Evolutionary conservation across 2,113 vertebrate species (phyloP).

Genomic region (Periophthalmus modestus): DNA sequence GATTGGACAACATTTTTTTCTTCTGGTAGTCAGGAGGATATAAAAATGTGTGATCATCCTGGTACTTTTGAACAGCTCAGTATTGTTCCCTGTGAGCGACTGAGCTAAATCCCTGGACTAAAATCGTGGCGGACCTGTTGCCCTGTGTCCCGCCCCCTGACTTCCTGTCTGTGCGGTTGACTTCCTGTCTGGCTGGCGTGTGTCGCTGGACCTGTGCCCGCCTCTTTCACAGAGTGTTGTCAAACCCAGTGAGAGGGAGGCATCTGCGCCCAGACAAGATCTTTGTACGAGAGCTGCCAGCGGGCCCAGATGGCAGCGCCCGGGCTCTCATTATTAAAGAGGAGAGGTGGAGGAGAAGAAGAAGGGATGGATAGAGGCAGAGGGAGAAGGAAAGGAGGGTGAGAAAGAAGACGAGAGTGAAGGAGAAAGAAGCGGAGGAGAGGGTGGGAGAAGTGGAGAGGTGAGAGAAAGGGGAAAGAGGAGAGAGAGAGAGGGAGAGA

Average conservation of each 20-base stretch:
- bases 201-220: constrained; percentile 27
- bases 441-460: too few relatives aligned
- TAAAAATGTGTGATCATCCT: too few relatives aligned
- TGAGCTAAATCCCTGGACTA: too few relatives aligned
- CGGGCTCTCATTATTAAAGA: constrained; percentile 47
- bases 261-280: constrained; percentile 53
- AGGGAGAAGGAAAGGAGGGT: neutral
- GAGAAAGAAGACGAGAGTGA: neutral
- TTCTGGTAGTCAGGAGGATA: too few relatives aligned
- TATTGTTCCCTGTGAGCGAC: too few relatives aligned
- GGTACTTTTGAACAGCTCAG: too few relatives aligned
- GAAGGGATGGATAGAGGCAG: neutral
- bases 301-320: constrained; percentile 48
- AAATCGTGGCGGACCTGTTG: too few relatives aligned
- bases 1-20: too few relatives aligned
- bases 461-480: too few relatives aligned
- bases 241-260: constrained; percentile 64
- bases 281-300: constrained; percentile 44
- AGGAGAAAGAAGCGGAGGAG: too few relatives aligned
- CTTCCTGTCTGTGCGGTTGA: constrained; percentile 4
- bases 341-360: neutral
- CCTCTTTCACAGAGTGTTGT: constrained; percentile 59
- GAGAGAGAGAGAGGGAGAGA: too few relatives aligned
- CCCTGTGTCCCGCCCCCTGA: neutral
- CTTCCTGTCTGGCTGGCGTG: constrained; percentile 26